phyloP scores from a whole-genome alignment of 53 echinoderm and acorn worm genomes.

The Patiria pectinifera region DNA sequence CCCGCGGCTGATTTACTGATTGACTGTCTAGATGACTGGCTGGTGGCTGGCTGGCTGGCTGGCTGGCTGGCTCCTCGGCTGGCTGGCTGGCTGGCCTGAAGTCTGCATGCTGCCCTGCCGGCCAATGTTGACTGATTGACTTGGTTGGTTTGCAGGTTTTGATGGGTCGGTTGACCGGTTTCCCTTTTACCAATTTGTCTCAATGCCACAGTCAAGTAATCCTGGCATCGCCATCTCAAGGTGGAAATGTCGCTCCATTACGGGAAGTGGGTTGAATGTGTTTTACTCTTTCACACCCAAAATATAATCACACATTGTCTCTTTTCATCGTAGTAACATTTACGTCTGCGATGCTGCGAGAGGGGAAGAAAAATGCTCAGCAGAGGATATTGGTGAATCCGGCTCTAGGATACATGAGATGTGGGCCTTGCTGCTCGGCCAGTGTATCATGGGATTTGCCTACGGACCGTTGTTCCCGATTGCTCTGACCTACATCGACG shows the following conservation, averaged over 20 bases:
- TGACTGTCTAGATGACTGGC: background rate
- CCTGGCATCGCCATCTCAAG: no score
- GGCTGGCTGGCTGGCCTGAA: no score
- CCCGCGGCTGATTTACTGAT: no score
- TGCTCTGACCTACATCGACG: constrained; percentile 64
- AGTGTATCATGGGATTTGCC: constrained; percentile 57
- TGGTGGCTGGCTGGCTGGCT: background rate
- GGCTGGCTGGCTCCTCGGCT: no score
- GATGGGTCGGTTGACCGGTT: no score
- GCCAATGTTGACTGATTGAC: no score
- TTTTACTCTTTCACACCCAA: background rate
- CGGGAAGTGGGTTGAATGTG: no score
- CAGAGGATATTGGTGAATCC: background rate
- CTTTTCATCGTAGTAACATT: background rate
- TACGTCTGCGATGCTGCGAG: constrained; percentile 24
- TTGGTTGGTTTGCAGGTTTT: no score
- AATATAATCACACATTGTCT: no score
- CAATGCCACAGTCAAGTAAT: no score
- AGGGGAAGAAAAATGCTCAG: constrained; percentile 8
- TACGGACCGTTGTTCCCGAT: constrained; percentile 48
- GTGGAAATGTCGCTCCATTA: background rate
- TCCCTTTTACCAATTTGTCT: no score
- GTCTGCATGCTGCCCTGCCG: no score
- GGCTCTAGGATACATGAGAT: constrained; percentile 38
- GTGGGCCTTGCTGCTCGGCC: constrained; percentile 56